Percentiles rank a stretch among this genome's conserved stretches.
Conservation (phyloP, 1,140 invertebrate genomes). For the Eriosoma lanigerum region DNA sequence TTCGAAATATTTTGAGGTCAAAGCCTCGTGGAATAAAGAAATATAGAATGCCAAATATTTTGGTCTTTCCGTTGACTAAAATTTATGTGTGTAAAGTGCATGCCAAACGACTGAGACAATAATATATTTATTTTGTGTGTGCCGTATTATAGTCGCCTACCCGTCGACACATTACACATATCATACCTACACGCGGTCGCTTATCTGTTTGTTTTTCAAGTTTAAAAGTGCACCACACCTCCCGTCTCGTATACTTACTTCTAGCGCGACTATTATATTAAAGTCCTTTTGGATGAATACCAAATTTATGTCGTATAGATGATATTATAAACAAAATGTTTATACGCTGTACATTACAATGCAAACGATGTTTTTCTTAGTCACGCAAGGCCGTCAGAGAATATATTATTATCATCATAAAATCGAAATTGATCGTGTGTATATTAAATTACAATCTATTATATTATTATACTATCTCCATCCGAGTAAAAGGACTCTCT, state of each 20-base stretch:
- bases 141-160: not conserved
- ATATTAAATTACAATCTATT: not conserved
- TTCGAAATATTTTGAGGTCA: constrained; percentile 34
- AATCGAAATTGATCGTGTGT: not conserved
- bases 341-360: constrained; percentile 1
- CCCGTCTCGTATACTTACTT: not conserved
- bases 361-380: constrained; percentile 14
- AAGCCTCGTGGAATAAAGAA: constrained; percentile 8
- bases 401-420: constrained; percentile 1
- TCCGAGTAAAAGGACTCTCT: no score
- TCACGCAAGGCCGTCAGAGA: not conserved
- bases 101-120: not conserved
- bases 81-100: not conserved
- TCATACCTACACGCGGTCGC: no score
- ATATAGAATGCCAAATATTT: constrained; percentile 32
- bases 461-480: not conserved
- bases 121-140: not conserved
- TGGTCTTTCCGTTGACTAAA: not conserved
- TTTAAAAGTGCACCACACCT: constrained; percentile 25
- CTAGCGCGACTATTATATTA: not conserved
- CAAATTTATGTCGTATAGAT: not conserved
- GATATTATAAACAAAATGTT: constrained; percentile 36
- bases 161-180: no score
- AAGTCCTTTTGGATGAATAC: not conserved
- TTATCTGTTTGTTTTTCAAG: constrained; percentile 8